These are phyloP conservation scores for Phorcus lineatus DNA, from an alignment of 2,888 invertebrate species.

Conservation along the genomic window DNA sequence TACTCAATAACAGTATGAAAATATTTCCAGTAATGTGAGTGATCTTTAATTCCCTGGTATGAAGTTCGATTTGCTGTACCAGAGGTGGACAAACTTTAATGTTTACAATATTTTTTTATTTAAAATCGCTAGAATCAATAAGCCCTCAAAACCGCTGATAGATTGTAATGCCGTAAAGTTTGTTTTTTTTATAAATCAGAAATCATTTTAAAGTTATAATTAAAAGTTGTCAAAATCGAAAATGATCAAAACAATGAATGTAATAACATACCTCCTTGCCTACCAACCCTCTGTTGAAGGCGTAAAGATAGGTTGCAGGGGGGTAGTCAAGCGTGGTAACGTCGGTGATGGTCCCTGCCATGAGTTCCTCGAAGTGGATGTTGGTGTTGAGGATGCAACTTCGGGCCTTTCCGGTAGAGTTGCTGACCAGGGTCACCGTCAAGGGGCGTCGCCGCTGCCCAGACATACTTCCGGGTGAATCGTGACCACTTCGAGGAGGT, in stretches of 20 bases:
- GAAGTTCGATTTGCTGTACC: no score
- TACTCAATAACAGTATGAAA: no score
- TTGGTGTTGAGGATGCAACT: not conserved
- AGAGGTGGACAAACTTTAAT: no score
- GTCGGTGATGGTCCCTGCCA: not conserved
- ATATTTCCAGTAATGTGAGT: no score
- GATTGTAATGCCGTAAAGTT: no score
- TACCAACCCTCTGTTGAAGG: not conserved
- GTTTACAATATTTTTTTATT: no score
- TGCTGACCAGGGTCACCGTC: constrained; percentile 38
- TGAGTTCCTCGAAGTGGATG: not conserved
- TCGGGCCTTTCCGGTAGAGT: not conserved
- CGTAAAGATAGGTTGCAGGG: not conserved
- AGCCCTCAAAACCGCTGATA: no score
- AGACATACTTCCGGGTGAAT: constrained; percentile 48
- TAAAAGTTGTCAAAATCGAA: no score
- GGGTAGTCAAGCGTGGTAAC: not conserved
- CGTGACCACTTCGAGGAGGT: constrained; percentile 41
- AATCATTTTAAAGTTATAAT: no score
- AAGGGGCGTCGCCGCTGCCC: constrained; percentile 35
- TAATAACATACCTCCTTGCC: not conserved
- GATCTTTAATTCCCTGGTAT: no score
- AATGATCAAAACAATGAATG: not conserved
- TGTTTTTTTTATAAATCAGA: no score
- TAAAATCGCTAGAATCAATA: no score